phyloP scores from a whole-genome alignment of 1,140 invertebrate genomes.

The Metaphire vulgaris region DNA sequence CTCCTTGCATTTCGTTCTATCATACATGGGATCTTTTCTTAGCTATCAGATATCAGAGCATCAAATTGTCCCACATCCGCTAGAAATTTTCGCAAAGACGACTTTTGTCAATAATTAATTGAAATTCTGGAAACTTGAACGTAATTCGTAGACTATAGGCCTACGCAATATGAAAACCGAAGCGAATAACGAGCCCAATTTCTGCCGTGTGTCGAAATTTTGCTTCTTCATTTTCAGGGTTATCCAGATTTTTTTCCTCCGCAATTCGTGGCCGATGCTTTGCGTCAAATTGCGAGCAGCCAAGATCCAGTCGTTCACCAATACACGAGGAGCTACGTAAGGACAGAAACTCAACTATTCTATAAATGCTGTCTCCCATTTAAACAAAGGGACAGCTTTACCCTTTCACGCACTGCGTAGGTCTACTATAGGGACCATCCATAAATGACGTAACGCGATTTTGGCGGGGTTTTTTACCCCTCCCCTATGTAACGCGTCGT shows the following conservation, averaged over 20 bases:
- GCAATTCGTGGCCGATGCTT: slow-evolving; percentile 69
- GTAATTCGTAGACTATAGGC: neutral
- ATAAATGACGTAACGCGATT: slow-evolving; percentile 3
- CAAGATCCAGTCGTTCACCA: slow-evolving; percentile 77
- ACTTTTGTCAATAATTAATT: neutral
- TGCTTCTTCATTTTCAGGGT: slow-evolving; percentile 55
- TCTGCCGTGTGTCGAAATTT: neutral
- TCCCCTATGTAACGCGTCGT: too few species aligned
- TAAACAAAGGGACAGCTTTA: neutral
- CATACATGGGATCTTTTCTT: neutral
- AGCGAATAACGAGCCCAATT: neutral
- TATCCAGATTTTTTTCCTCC: slow-evolving; percentile 91
- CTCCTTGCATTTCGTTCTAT: slow-evolving; percentile 23
- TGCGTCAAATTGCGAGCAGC: slow-evolving; percentile 62
- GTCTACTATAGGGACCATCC: neutral
- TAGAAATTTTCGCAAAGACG: neutral
- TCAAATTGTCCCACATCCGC: slow-evolving; percentile 4
- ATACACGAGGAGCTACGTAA: slow-evolving; percentile 64
- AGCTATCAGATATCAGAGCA: neutral
- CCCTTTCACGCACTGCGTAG: neutral
- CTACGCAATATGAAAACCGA: neutral
- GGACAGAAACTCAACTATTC: slow-evolving; percentile 30
- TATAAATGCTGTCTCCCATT: neutral
- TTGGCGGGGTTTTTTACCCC: neutral
- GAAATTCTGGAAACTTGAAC: neutral